Conservation (phyloP, 2,888 invertebrate species). For the Biston betularia region DNA sequence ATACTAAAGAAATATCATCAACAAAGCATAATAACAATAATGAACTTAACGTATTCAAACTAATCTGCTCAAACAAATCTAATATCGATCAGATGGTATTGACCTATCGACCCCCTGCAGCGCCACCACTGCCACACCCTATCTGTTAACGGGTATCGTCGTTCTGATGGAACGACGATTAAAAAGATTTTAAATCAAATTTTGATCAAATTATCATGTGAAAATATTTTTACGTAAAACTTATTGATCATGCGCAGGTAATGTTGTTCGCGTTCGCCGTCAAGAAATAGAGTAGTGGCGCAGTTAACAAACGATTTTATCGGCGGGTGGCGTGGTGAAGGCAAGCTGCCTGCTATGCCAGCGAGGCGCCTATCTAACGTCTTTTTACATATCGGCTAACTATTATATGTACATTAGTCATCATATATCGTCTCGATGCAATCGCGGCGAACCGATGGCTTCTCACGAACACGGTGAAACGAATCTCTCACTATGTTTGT, state of each 20-base stretch:
- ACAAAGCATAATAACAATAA: slow-evolving; percentile 78
- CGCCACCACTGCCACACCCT: slow-evolving; percentile 52
- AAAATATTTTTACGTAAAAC: slow-evolving; percentile 12
- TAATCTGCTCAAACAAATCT: slow-evolving; percentile 82
- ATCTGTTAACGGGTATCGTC: slow-evolving; percentile 46
- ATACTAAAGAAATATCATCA: slow-evolving; percentile 75
- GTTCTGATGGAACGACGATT: neutral
- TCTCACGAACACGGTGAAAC: slow-evolving; percentile 83
- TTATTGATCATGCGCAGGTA: neutral
- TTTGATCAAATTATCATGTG: neutral
- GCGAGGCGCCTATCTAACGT: slow-evolving; percentile 67
- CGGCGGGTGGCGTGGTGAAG: slow-evolving; percentile 34
- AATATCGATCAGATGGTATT: slow-evolving; percentile 84
- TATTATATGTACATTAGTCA: slow-evolving; percentile 82
- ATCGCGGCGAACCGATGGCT: slow-evolving; percentile 85
- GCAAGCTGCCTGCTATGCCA: slow-evolving; percentile 55
- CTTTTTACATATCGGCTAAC: slow-evolving; percentile 84
- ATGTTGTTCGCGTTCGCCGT: slow-evolving; percentile 12
- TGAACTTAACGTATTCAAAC: slow-evolving; percentile 76
- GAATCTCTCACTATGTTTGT: slow-evolving; percentile 79
- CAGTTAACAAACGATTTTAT: slow-evolving; percentile 23
- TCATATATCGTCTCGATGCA: slow-evolving; percentile 75
- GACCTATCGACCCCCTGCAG: slow-evolving; percentile 70
- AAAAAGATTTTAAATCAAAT: neutral
- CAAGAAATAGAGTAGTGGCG: slow-evolving; percentile 42